A percentile compares a stretch with the other conserved stretches of the same genome.
phyloP scores from a whole-genome alignment of 92 coral and sea anemone species.

The Siderastrea radians region DNA sequence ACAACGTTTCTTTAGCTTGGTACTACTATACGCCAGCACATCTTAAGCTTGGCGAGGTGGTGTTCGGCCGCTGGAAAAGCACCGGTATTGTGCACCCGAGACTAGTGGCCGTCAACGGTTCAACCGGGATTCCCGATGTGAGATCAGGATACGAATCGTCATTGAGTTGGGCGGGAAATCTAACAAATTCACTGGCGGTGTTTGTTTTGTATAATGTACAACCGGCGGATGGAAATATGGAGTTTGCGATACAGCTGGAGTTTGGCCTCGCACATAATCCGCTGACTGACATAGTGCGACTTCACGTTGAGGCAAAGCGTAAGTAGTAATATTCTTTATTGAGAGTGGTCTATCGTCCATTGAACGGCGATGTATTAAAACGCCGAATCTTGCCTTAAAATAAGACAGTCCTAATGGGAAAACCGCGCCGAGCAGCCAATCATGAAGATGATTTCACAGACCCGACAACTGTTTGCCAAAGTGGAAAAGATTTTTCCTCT shows the following conservation, averaged over 20 bases:
- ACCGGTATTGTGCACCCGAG: not conserved
- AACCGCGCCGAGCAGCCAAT: no score
- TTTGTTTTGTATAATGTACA: conserved; percentile 27
- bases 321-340: not conserved
- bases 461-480: no score
- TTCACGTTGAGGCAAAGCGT: conserved; percentile 27
- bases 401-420: no score
- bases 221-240: not conserved
- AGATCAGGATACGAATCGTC: not conserved
- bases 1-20: conserved; percentile 21
- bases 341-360: not conserved
- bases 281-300: conserved; percentile 15
- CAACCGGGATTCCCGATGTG: not conserved
- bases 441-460: no score
- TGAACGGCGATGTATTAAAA: no score
- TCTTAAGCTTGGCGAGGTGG: not conserved
- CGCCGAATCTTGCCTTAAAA: no score
- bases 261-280: conserved; percentile 8
- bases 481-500: no score
- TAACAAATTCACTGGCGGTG: conserved; percentile 24
- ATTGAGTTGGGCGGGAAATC: conserved; percentile 45
- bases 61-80: conserved; percentile 13
- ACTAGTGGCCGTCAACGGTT: conserved; percentile 1
- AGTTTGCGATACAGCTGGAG: conserved; percentile 26
- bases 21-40: not conserved